Percentiles rank a stretch among this genome's conserved stretches.
Conservation (phyloP, 2,113 vertebrate species). For the Cisticola juncidis region DNA sequence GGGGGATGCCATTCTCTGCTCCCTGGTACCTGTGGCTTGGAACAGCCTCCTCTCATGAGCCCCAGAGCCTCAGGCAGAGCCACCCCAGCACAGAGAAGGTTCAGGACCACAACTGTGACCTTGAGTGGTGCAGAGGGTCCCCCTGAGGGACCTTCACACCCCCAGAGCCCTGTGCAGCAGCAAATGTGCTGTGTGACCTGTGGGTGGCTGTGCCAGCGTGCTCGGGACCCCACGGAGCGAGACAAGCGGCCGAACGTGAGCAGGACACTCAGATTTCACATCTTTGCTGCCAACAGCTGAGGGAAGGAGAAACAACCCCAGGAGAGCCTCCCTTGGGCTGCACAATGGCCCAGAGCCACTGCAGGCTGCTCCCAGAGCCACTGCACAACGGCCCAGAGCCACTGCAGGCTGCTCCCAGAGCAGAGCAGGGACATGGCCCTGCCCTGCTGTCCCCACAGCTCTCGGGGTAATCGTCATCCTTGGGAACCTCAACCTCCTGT, state of each 20-base stretch:
- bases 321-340: background rate
- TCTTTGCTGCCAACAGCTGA: background rate
- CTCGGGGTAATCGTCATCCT: fast-evolving
- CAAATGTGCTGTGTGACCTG: fast-evolving
- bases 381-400: background rate
- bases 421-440: background rate
- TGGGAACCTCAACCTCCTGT: background rate
- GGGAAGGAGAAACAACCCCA: background rate
- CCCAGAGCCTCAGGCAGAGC: background rate
- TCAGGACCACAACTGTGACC: background rate
- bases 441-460: background rate
- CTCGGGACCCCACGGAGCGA: fast-evolving
- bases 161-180: background rate
- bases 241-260: background rate
- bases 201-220: fast-evolving
- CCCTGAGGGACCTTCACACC: fast-evolving
- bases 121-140: background rate
- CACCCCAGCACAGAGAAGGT: background rate
- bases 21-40: fast-evolving
- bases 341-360: background rate
- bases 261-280: background rate
- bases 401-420: background rate
- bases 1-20: background rate
- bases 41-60: background rate
- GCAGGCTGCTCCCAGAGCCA: background rate